These are phyloP conservation scores for Cyanocitta stelleri DNA, from an alignment of 2,113 vertebrate species.

Conservation along the genomic window DNA sequence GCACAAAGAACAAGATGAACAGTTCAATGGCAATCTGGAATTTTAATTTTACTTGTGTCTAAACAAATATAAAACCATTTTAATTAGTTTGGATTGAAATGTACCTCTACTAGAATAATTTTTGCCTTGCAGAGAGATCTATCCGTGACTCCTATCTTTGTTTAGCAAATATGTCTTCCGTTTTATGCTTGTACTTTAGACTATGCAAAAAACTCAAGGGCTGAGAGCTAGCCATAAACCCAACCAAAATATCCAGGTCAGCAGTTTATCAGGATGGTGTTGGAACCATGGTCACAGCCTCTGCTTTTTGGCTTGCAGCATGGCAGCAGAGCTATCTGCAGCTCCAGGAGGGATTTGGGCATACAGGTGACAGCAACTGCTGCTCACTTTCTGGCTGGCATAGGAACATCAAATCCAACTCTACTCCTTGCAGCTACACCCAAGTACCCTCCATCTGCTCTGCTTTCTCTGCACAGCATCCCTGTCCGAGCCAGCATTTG, in stretches of 20 bases:
- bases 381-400: neutral
- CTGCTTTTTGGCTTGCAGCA: neutral
- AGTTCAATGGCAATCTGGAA: neutral
- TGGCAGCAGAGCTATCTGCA: neutral
- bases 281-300: neutral
- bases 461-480: neutral
- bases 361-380: neutral
- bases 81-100: neutral
- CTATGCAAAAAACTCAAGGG: fast-evolving
- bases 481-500: neutral
- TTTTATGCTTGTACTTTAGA: neutral
- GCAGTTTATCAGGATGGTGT: neutral
- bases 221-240: neutral
- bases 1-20: neutral
- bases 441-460: neutral
- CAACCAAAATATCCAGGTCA: neutral
- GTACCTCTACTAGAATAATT: neutral
- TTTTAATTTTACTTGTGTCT: neutral
- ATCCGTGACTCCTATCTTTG: neutral
- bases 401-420: neutral
- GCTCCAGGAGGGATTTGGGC: neutral
- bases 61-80: neutral
- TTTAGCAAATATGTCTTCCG: neutral
- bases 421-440: neutral
- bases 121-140: neutral